Percentiles rank a stretch among this genome's conserved stretches.
Conservation (phyloP, 1,140 invertebrate genomes). For the Leptoteleia sp. region DNA sequence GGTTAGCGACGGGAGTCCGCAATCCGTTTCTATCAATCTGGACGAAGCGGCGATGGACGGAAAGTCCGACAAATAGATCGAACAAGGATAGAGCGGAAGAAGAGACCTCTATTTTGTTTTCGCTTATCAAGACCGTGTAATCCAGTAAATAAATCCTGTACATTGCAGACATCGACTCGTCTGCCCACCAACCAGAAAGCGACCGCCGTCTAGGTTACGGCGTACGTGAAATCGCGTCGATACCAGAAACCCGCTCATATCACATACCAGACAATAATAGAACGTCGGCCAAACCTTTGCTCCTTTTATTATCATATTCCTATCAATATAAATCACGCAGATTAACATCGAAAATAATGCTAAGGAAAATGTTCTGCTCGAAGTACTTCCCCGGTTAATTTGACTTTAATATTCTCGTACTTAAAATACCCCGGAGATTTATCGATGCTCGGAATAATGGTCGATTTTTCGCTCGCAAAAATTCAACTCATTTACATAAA, state of each 20-base stretch:
- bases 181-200: conserved; percentile 45
- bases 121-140: conserved; percentile 71
- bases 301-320: conserved; percentile 46
- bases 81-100: conserved; percentile 53
- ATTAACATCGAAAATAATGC: conserved; percentile 40
- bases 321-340: conserved; percentile 40
- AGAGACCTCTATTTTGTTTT: conserved; percentile 71
- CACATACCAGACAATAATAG: conserved; percentile 42
- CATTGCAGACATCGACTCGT: conserved; percentile 63
- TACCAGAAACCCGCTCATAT: conserved; percentile 57
- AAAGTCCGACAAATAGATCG: conserved; percentile 72
- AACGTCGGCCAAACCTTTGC: conserved; percentile 4
- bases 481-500: too few relatives aligned
- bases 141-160: conserved; percentile 73
- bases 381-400: conserved; percentile 1
- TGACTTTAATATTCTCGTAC: not conserved
- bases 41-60: conserved; percentile 64
- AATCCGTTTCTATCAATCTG: conserved; percentile 75
- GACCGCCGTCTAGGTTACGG: conserved; percentile 25
- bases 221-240: conserved; percentile 64
- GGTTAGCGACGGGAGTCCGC: conserved; percentile 68
- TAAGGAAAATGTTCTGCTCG: not conserved
- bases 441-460: too few relatives aligned
- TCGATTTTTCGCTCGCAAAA: too few relatives aligned
- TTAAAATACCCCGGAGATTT: too few relatives aligned